phyloP scores from a whole-genome alignment of 1,140 invertebrate species.

The Venustaconcha ellipsiformis region DNA sequence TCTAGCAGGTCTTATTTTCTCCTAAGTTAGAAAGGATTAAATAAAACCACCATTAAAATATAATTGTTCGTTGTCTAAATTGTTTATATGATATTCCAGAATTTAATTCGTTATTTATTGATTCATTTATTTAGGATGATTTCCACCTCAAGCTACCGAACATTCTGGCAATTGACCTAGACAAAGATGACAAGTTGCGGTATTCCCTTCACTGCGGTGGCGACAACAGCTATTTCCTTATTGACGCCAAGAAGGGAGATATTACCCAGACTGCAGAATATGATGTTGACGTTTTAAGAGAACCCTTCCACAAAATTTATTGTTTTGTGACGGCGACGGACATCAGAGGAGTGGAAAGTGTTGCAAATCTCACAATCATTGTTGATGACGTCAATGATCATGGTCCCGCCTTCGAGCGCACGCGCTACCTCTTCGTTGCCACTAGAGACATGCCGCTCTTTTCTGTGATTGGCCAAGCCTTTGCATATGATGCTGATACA shows the following conservation, averaged over 20 bases:
- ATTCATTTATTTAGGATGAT: too few relatives aligned
- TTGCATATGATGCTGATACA: slow-evolving; percentile 15
- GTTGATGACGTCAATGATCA: slow-evolving; percentile 17
- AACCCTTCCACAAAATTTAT: slow-evolving; percentile 6
- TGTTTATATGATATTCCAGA: too few relatives aligned
- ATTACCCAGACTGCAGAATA: slow-evolving; percentile 14
- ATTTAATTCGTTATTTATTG: too few relatives aligned
- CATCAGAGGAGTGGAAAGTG: slow-evolving; percentile 3
- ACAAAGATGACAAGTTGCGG: slow-evolving; percentile 11
- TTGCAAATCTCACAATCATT: slow-evolving; percentile 5
- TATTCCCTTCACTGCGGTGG: slow-evolving; percentile 14
- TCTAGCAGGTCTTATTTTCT: too few relatives aligned
- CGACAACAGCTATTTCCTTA: slow-evolving; percentile 10
- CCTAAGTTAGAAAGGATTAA: too few relatives aligned
- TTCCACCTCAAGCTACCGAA: not conserved
- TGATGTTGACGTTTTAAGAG: slow-evolving; percentile 14
- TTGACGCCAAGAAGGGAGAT: slow-evolving; percentile 17
- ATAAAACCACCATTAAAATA: too few relatives aligned
- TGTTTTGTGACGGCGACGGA: slow-evolving; percentile 20
- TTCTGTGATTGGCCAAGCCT: slow-evolving; percentile 10
- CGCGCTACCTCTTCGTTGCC: slow-evolving; percentile 20
- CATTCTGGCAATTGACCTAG: slow-evolving; percentile 14
- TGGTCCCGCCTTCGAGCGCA: slow-evolving; percentile 9
- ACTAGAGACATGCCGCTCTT: slow-evolving; percentile 21
- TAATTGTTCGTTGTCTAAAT: too few relatives aligned